phyloP scores from a whole-genome alignment of 2,113 vertebrate species.

The Festucalex cinctus region DNA sequence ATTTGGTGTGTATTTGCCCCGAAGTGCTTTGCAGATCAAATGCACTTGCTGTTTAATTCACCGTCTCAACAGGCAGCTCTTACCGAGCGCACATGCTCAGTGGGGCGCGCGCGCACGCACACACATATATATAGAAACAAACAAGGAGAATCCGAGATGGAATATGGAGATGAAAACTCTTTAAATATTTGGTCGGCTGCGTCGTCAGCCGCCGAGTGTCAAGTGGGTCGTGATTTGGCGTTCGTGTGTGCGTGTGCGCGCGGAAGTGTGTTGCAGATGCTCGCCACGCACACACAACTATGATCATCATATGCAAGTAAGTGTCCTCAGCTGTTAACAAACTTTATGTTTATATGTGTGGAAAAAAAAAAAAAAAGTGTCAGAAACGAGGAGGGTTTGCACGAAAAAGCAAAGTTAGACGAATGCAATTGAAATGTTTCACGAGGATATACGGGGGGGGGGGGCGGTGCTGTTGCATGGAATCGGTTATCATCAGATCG shows the following conservation, averaged over 20 bases:
- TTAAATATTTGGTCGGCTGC: constrained; percentile 4
- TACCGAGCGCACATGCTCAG: constrained; percentile 37
- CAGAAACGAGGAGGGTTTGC: background rate
- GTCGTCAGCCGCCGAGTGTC: background rate
- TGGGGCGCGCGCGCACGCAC: constrained; percentile 9
- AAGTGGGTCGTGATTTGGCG: background rate
- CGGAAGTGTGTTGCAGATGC: background rate
- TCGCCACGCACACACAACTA: background rate
- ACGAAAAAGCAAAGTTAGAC: background rate
- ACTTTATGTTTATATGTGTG: background rate
- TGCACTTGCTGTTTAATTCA: constrained; percentile 72
- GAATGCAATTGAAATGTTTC: background rate
- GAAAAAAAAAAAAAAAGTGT: background rate
- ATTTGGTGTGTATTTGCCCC: constrained; percentile 55
- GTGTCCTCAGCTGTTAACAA: background rate
- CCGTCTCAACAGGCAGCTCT: constrained; percentile 67
- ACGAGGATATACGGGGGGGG: no score
- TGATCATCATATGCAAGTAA: background rate
- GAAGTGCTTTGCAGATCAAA: constrained; percentile 70
- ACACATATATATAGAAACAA: constrained; percentile 1
- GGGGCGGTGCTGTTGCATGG: no score
- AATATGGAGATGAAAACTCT: background rate
- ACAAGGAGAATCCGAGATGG: background rate
- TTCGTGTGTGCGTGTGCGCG: background rate
- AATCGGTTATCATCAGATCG: background rate